phyloP scores from a whole-genome alignment of 2,113 vertebrate species.

The Rhombomys opimus region DNA sequence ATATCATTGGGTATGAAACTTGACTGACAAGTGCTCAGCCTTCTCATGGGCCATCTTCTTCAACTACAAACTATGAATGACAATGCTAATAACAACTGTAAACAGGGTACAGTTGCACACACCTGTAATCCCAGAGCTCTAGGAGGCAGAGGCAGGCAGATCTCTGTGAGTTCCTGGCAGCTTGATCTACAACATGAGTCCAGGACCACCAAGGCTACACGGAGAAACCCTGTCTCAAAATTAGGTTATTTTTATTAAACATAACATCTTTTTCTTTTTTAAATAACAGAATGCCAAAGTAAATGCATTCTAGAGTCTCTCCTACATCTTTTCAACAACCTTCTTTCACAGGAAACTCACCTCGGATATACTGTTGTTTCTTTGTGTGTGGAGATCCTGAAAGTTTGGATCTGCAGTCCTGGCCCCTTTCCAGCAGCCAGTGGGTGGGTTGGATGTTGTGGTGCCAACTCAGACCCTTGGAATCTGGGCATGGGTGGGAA shows the following conservation, averaged over 20 bases:
- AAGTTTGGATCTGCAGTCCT: neutral
- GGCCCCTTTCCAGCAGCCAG: neutral
- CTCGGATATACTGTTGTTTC: neutral
- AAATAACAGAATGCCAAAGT: neutral
- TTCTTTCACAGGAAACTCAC: neutral
- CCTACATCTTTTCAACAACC: neutral
- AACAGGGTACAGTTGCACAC: no score
- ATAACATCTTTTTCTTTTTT: neutral
- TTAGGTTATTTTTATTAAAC: slow-evolving; percentile 1
- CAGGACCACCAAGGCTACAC: no score
- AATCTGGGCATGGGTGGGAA: neutral
- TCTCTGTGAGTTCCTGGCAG: no score
- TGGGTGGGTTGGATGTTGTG: neutral
- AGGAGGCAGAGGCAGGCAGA: no score
- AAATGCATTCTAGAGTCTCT: neutral
- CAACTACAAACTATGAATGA: neutral
- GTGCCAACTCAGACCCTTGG: neutral
- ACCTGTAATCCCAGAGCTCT: no score
- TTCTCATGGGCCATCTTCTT: neutral
- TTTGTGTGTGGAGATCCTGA: neutral
- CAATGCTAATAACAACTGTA: no score
- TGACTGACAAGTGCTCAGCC: neutral
- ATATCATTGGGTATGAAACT: neutral
- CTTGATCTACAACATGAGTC: no score
- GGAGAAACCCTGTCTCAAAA: neutral